Conservation (phyloP, 1,140 invertebrate genomes). For the Drosophila obscura region DNA sequence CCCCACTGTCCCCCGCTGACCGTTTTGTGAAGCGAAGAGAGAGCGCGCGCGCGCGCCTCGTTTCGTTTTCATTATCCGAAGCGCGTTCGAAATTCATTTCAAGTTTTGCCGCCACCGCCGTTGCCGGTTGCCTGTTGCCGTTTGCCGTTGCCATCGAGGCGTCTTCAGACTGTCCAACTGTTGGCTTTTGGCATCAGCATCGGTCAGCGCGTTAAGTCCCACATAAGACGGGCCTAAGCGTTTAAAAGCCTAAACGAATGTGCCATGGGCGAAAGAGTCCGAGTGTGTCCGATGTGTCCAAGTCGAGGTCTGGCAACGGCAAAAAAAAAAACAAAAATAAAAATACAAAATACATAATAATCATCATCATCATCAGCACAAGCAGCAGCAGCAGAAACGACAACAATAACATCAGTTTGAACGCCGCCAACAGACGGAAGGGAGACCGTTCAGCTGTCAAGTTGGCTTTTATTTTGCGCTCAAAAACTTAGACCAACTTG, state of each 20-base stretch:
- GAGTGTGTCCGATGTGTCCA: slow-evolving; percentile 19
- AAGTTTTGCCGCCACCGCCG: slow-evolving; percentile 69
- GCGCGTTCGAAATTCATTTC: slow-evolving; percentile 76
- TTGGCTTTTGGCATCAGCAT: slow-evolving; percentile 70
- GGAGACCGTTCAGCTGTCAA: slow-evolving; percentile 75
- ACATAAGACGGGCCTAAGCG: slow-evolving; percentile 79
- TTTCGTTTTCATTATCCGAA: slow-evolving; percentile 81
- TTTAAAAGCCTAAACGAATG: slow-evolving; percentile 82
- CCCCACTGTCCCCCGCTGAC: slow-evolving; percentile 3
- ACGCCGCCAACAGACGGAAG: slow-evolving; percentile 1
- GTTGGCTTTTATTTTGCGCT: slow-evolving; percentile 80
- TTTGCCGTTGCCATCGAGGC: slow-evolving; percentile 57
- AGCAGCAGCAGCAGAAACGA: slow-evolving; percentile 5
- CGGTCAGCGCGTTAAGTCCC: slow-evolving; percentile 74
- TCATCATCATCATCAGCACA: slow-evolving; percentile 64
- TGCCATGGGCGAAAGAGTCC: slow-evolving; percentile 40
- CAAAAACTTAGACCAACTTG: slow-evolving; percentile 80
- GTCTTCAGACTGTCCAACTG: slow-evolving; percentile 72
- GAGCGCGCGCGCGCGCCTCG: slow-evolving; percentile 59
- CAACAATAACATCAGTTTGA: background rate
- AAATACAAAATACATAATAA: slow-evolving; percentile 70
- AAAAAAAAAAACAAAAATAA: slow-evolving; percentile 43
- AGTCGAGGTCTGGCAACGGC: slow-evolving; percentile 37
- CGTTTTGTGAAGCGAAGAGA: slow-evolving; percentile 36
- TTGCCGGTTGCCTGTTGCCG: slow-evolving; percentile 10